Conservation (phyloP, 2,113 vertebrate species). For the Hydrolagus affinis region DNA sequence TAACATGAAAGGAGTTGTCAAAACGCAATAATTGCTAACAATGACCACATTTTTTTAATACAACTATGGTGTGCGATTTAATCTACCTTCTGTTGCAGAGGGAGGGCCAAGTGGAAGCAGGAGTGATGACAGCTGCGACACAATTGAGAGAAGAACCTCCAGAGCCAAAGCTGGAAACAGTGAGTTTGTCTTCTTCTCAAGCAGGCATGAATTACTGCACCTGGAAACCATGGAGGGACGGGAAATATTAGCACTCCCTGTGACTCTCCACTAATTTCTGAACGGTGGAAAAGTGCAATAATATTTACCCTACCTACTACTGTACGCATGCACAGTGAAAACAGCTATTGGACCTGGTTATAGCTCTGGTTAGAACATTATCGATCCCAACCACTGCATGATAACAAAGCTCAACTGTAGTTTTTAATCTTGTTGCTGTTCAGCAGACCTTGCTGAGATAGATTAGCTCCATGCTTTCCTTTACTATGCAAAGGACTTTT, state of each 20-base stretch:
- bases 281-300: no score
- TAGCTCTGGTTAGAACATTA: no score
- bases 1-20: not conserved
- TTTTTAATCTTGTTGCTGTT: no score
- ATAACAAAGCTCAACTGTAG: no score
- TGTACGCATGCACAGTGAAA: no score
- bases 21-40: not conserved
- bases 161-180: slow-evolving; percentile 42
- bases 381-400: no score
- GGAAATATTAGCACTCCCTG: slow-evolving; percentile 32
- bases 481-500: no score
- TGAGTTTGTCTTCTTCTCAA: slow-evolving; percentile 55
- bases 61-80: not conserved
- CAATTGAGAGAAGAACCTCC: slow-evolving; percentile 54
- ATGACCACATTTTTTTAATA: not conserved
- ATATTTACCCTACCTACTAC: no score
- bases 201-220: slow-evolving; percentile 39
- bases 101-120: slow-evolving; percentile 81
- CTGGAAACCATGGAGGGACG: slow-evolving; percentile 15
- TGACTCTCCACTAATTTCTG: slow-evolving; percentile 38
- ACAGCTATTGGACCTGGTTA: no score
- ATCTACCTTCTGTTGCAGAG: slow-evolving; percentile 53
- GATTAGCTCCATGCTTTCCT: no score
- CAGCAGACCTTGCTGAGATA: no score
- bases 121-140: slow-evolving; percentile 68